Evolutionary conservation across 2,888 invertebrate species (phyloP).

Genomic region (Himalopsyche anomala): DNA sequence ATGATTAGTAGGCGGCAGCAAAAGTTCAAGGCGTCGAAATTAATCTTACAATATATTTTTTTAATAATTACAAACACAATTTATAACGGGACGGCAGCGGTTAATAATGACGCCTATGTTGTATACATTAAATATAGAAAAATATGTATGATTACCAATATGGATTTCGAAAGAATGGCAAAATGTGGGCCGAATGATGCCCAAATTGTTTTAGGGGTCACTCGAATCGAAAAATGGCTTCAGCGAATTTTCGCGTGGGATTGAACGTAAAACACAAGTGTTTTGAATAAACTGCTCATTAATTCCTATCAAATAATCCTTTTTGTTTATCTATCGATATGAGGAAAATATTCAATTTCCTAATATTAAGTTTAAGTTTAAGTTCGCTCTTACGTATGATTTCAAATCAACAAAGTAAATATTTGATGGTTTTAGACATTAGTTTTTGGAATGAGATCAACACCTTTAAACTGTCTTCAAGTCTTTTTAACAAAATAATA

Average conservation of each 20-base stretch:
- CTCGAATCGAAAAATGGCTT: neutral
- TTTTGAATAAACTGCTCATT: too few relatives aligned
- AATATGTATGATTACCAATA: neutral
- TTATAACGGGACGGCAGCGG: neutral
- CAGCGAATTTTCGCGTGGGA: neutral
- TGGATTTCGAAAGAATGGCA: neutral
- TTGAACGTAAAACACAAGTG: conserved; percentile 3
- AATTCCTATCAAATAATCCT: too few relatives aligned
- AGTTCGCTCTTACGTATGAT: too few relatives aligned
- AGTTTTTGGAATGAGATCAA: too few relatives aligned
- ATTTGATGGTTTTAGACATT: too few relatives aligned
- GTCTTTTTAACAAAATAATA: too few relatives aligned
- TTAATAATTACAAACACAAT: conserved; percentile 17
- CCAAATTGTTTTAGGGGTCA: conserved; percentile 6
- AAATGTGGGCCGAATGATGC: conserved; percentile 14
- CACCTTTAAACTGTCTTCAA: too few relatives aligned
- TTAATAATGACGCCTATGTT: neutral
- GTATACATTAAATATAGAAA: neutral
- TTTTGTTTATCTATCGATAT: too few relatives aligned
- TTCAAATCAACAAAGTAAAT: too few relatives aligned
- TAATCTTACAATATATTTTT: neutral
- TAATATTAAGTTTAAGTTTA: too few relatives aligned
- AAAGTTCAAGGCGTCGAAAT: conserved; percentile 9
- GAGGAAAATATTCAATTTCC: too few relatives aligned
- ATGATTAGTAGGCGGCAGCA: too few relatives aligned